Percentiles rank a stretch among this genome's conserved stretches.
Evolutionary conservation across 2,888 invertebrate species (phyloP).

Genomic region (Macropis europaea): DNA sequence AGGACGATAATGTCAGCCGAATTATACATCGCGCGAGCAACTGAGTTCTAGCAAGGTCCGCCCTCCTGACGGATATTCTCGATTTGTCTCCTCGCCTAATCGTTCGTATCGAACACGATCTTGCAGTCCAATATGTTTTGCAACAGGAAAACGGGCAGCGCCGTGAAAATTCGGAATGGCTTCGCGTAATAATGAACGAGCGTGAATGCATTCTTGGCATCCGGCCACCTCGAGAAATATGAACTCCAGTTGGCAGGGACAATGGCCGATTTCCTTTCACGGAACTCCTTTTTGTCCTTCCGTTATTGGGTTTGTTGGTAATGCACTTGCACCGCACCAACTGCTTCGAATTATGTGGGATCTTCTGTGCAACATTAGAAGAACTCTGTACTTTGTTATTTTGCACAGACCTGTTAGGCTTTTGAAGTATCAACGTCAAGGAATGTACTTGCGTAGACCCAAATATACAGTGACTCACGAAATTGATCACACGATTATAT

Average conservation of each 20-base stretch:
- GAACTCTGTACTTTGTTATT: too few relatives aligned
- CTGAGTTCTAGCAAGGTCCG: background rate
- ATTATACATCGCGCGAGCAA: conserved; percentile 25
- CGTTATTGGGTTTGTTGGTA: conserved; percentile 11
- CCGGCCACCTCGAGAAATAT: conserved; percentile 47
- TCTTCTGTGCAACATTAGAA: too few relatives aligned
- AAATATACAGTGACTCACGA: too few relatives aligned
- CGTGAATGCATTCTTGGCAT: conserved; percentile 46
- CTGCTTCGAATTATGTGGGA: background rate
- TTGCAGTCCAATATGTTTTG: conserved; percentile 26
- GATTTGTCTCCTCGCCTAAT: conserved; percentile 61
- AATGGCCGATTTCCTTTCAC: conserved; percentile 35
- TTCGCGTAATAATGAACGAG: conserved; percentile 33
- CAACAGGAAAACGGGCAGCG: conserved; percentile 15
- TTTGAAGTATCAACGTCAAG: too few relatives aligned
- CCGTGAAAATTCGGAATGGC: conserved; percentile 24
- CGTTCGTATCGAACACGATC: conserved; percentile 41
- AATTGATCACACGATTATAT: too few relatives aligned
- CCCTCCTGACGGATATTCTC: conserved; percentile 39
- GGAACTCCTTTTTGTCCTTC: conserved; percentile 6
- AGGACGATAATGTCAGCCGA: conserved; percentile 38
- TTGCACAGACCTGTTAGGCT: too few relatives aligned
- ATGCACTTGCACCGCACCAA: conserved; percentile 6
- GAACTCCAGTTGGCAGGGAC: conserved; percentile 29
- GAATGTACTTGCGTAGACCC: too few relatives aligned